phyloP scores from a whole-genome alignment of 2,797 vertebrate species.

The Neosilurus mollespiculum region DNA sequence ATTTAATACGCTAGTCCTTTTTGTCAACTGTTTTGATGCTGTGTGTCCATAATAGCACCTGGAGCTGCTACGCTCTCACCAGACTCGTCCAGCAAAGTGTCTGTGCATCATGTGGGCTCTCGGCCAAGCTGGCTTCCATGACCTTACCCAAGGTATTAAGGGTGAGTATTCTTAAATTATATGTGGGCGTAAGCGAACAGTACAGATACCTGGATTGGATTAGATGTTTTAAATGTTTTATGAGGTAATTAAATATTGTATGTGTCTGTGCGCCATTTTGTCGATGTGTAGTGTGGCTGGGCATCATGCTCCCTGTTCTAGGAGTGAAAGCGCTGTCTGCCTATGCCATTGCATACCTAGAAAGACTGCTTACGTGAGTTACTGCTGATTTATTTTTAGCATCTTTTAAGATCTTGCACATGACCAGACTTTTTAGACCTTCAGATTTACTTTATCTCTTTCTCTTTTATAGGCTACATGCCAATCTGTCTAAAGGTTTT shows the following conservation, averaged over 20 bases:
- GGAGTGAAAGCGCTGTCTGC: conserved; percentile 88
- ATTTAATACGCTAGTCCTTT: neutral
- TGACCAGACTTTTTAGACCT: neutral
- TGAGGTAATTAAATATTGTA: neutral
- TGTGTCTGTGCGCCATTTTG: neutral
- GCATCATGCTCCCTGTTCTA: conserved; percentile 93
- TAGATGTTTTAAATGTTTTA: neutral
- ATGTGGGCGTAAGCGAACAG: too few species aligned
- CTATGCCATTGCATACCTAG: conserved; percentile 88
- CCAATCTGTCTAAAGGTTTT: conserved; percentile 93
- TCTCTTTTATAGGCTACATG: conserved; percentile 77
- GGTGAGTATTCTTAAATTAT: conserved; percentile 68
- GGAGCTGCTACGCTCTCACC: conserved; percentile 86
- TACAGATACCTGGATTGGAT: neutral
- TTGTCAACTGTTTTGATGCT: neutral
- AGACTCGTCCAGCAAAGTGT: conserved; percentile 86
- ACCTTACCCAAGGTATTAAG: conserved; percentile 88
- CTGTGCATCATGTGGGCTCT: conserved; percentile 94
- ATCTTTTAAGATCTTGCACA: neutral
- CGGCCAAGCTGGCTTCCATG: conserved; percentile 87
- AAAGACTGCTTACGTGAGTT: conserved; percentile 90
- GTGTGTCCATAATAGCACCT: conserved; percentile 76
- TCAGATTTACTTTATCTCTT: neutral
- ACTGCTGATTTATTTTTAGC: neutral
- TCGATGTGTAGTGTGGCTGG: conserved; percentile 84